Evolutionary conservation across 2,888 invertebrate genomes (phyloP).

Genomic region (Eupithecia inturbata): DNA sequence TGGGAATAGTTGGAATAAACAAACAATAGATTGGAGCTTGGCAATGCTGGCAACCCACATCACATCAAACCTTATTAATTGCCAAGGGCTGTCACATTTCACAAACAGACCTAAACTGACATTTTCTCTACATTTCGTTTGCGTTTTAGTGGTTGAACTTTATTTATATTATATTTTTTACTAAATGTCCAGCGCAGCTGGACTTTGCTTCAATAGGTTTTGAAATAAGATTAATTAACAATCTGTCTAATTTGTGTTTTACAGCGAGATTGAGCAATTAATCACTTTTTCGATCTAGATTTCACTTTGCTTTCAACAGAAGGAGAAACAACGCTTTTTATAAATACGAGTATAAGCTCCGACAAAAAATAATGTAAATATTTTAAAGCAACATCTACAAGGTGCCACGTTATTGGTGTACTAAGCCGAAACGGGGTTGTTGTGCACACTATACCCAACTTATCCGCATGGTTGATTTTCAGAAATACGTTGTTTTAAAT

Average conservation of each 20-base stretch:
- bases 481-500: too few relatives aligned
- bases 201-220: conserved; percentile 15
- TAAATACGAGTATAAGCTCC: neutral
- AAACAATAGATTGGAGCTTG: conserved; percentile 36
- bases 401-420: too few relatives aligned
- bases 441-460: too few relatives aligned
- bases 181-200: conserved; percentile 6
- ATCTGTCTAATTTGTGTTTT: conserved; percentile 15
- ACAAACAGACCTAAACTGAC: conserved; percentile 3
- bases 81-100: conserved; percentile 45
- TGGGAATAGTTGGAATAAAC: conserved; percentile 40
- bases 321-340: neutral
- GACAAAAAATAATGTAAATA: neutral
- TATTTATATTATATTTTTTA: conserved; percentile 5
- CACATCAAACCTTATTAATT: conserved; percentile 49
- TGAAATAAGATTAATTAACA: conserved; percentile 20
- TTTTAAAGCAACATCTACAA: neutral
- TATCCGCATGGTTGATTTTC: too few relatives aligned
- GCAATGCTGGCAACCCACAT: conserved; percentile 46
- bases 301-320: neutral
- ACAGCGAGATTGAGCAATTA: conserved; percentile 1
- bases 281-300: conserved; percentile 7
- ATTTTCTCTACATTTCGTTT: conserved; percentile 32
- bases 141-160: neutral
- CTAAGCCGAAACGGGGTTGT: too few relatives aligned